phyloP scores from a whole-genome alignment of 2,888 invertebrate genomes.

The Monoplex corrugatus region DNA sequence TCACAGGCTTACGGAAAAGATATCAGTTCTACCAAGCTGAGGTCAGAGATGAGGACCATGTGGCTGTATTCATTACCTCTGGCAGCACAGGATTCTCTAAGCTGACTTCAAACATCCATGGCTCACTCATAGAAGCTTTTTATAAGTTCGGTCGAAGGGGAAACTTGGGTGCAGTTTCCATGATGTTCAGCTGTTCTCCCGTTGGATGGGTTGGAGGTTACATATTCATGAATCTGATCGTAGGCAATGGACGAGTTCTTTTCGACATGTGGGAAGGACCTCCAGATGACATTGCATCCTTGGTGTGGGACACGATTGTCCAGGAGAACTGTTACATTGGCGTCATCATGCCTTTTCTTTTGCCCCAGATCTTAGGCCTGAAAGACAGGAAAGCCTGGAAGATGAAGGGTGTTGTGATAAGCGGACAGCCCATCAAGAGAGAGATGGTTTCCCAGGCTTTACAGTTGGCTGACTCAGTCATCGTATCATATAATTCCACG shows the following conservation, averaged over 20 bases:
- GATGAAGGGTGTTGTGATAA: neutral
- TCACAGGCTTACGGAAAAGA: conserved; percentile 41
- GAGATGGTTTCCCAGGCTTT: neutral
- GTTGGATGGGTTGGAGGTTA: conserved; percentile 24
- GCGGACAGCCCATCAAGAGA: neutral
- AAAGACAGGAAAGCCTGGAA: neutral
- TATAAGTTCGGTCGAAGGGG: neutral
- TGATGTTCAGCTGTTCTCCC: neutral
- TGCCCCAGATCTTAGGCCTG: neutral
- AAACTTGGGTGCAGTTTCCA: neutral
- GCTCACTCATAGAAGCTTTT: neutral
- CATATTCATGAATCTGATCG: neutral
- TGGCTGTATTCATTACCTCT: neutral
- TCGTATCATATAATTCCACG: neutral
- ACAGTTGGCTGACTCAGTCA: neutral
- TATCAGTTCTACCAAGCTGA: neutral
- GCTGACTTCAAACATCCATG: neutral
- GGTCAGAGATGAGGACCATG: neutral
- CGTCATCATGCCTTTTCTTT: neutral
- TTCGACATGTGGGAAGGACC: neutral
- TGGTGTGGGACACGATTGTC: neutral
- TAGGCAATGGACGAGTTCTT: neutral
- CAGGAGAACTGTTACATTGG: neutral
- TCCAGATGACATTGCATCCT: neutral
- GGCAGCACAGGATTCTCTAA: conserved; percentile 40